Conservation (phyloP, 2,797 vertebrate species). For the Tauraco hartlaubi region DNA sequence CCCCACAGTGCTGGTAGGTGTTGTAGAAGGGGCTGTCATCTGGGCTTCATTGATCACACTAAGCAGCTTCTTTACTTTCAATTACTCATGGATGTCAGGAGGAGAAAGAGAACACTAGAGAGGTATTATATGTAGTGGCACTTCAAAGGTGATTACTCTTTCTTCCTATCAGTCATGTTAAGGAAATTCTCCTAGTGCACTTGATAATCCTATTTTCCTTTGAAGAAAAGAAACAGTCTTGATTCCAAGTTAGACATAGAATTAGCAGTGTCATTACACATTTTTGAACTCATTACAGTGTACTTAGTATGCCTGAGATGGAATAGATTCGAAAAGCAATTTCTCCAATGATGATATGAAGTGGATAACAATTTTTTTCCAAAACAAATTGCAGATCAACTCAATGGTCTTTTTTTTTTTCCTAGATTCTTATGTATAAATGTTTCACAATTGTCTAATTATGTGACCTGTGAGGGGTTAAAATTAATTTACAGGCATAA, state of each 20-base stretch:
- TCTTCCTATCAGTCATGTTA: constrained; percentile 82
- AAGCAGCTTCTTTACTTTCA: constrained; percentile 77
- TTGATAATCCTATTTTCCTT: constrained; percentile 81
- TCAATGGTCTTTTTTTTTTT: neutral
- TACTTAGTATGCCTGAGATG: constrained; percentile 72
- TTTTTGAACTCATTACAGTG: constrained; percentile 74
- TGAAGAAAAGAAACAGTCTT: constrained; percentile 76
- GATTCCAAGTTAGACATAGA: constrained; percentile 67
- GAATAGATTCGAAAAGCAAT: constrained; percentile 75
- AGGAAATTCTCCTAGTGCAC: constrained; percentile 78
- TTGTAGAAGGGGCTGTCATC: constrained; percentile 72
- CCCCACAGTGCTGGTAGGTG: constrained; percentile 47
- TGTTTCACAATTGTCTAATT: neutral
- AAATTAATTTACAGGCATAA: constrained; percentile 34
- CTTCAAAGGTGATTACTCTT: constrained; percentile 84
- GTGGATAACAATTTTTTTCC: constrained; percentile 57
- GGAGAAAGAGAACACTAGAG: constrained; percentile 74
- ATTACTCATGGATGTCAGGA: constrained; percentile 79
- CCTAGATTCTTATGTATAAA: neutral
- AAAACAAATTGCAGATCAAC: constrained; percentile 58
- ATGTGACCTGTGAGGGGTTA: constrained; percentile 2
- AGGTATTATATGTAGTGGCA: constrained; percentile 77
- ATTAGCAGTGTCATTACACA: constrained; percentile 79
- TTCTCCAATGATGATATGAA: constrained; percentile 57
- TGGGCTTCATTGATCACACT: constrained; percentile 77